Conservation (phyloP, 2,888 invertebrate species). For the Pseudococcus longispinus region DNA sequence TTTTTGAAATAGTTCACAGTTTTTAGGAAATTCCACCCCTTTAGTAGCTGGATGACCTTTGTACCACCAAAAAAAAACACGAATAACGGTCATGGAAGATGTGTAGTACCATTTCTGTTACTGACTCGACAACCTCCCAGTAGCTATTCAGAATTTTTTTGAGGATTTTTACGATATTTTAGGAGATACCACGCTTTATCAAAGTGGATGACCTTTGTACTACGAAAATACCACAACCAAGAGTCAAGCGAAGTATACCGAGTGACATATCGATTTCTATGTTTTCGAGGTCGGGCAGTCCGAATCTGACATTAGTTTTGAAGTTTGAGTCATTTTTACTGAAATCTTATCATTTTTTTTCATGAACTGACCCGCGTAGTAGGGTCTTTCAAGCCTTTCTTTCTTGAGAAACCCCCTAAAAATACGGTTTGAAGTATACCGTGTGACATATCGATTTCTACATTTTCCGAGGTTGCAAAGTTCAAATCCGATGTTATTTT, state of each 20-base stretch:
- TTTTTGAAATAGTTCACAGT: not conserved
- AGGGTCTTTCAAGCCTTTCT: too few relatives aligned
- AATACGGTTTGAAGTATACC: too few relatives aligned
- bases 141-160: not conserved
- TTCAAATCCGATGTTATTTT: not conserved
- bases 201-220: not conserved
- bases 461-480: too few relatives aligned
- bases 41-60: not conserved
- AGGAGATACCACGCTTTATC: not conserved
- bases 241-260: not conserved
- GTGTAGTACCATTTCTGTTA: too few relatives aligned
- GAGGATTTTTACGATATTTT: not conserved
- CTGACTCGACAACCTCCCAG: too few relatives aligned
- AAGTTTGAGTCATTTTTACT: not conserved
- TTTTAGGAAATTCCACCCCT: not conserved
- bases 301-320: not conserved
- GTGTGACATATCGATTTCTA: too few relatives aligned
- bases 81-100: not conserved
- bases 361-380: too few relatives aligned
- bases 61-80: not conserved
- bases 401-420: too few relatives aligned
- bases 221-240: not conserved
- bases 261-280: not conserved
- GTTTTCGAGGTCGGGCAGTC: not conserved
- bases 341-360: too few relatives aligned